Base-by-base conservation (phyloP, 2,113 vertebrate genomes). In the Nycticebus coucang region DNA sequence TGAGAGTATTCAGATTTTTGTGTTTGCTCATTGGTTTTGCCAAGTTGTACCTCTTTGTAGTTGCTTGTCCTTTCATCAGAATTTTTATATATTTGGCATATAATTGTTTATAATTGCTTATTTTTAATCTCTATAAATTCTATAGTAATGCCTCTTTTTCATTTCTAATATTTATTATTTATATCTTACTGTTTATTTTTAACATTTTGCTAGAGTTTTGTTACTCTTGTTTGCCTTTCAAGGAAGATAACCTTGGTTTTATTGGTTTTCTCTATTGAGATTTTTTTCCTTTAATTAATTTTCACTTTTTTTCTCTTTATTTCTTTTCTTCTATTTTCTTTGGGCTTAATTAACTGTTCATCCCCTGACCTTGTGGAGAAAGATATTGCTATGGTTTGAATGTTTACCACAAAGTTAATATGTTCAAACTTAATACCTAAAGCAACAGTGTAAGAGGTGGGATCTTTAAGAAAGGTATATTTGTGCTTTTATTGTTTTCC, bases 401-500 rank as follows among this genome's bases (percentile, higher is more conserved):
- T 41, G 41, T 41, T 41, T 41, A 41, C 41, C 41, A 41, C 41
- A 41, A 41, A 41, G 41, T 41, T 41, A 41, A 5, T 41, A 41
- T 41, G 41, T 41, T 41, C 5, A 41, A 41, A 41, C 41, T 41
- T 41, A 41, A 41, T 41, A 41, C 41, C 41, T 41, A 41, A 41
- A 41, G 41, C 41, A 41, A 41, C 41, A 41, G 41, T 41, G 41
- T 41, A 41, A 41, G 41, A 41, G 41, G 41, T 41, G 5, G 5
- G 41, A 53, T 53, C 53, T 53, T 53, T 53, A 53, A 53, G n/a
- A n/a, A n/a, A n/a, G 82, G 22, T 60, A 19, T 95, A 41, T 92
- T 81, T 92, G 50, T 97, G 68, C 18, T 95, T 84, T 68, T 91
- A 89, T 59, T 59, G n/a, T 93, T 96, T 95, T 80, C 72, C 59